Percentiles rank a stretch among this genome's conserved stretches.
phyloP scores from a whole-genome alignment of 2,888 invertebrate species.

The Lymantria monacha region DNA sequence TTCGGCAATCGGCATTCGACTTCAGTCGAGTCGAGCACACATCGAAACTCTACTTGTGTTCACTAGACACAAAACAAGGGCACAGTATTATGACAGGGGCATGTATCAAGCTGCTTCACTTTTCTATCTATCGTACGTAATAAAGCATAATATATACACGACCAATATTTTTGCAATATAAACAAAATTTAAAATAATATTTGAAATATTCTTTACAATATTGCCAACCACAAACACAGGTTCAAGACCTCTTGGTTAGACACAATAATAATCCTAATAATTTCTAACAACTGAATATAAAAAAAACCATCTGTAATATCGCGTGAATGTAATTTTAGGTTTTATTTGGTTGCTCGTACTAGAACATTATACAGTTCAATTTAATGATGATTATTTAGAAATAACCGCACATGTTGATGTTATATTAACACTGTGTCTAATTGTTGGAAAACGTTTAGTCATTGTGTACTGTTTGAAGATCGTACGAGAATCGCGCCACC shows the following conservation, averaged over 20 bases:
- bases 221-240: no score
- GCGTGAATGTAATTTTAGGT: conserved; percentile 18
- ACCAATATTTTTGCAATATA: no score
- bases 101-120: conserved; percentile 24
- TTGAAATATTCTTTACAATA: no score
- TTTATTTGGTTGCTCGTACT: conserved; percentile 3
- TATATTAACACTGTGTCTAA: conserved; percentile 33
- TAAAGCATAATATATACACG: background rate
- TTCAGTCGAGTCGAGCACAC: conserved; percentile 27
- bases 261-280: background rate
- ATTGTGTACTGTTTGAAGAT: conserved; percentile 36
- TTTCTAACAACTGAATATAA: background rate
- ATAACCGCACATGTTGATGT: conserved; percentile 5
- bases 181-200: no score
- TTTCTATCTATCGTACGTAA: background rate
- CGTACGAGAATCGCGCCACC: conserved; percentile 65
- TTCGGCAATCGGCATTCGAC: conserved; percentile 27
- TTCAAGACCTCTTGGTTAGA: no score
- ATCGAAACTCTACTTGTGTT: conserved; percentile 44
- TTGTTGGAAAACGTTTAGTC: conserved; percentile 39
- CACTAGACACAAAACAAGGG: conserved; percentile 38
- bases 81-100: background rate
- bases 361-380: conserved; percentile 13
- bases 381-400: conserved; percentile 9
- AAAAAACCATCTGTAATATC: conserved; percentile 19